Base-by-base conservation (phyloP, 2,888 invertebrate species). In the Tridacna crocea region DNA sequence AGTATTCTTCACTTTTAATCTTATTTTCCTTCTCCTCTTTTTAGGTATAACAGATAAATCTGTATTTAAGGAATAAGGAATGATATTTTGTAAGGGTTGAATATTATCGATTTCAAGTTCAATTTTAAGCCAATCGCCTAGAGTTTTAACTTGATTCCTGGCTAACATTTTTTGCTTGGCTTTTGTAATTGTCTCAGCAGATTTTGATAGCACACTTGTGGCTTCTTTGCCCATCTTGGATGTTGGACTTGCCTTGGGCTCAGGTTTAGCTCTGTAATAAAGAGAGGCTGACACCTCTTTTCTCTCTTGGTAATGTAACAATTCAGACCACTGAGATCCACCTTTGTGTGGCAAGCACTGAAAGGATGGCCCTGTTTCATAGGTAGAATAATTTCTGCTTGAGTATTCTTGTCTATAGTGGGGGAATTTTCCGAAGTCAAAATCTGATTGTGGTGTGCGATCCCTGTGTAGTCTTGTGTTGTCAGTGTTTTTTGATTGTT, bases 51-150 rank as follows among this genome's bases (percentile, higher is more conserved):
- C 61, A 24, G 84, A 76, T 27, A 87, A 72, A 51, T 84, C 84
- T 46, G 82, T 87, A 26, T 80, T 61, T 10, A 87, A 60, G 15
- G 76, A 46, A 58, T 82, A 87, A 13, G 84, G 87, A 61, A 87
- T 80, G 66, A 81, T 80, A 24, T 74, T 82, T 58, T 84, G 79
- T 60, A 87, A 76, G 6, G 82, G 87, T 51, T 77, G 60, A 58
- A 87, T 79, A 48, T 80, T 84, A 27, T 87, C 84, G 51, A 79
- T 82, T 65, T 87, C 87, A 47, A 87, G 74, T 72, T 87, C 87
- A 24, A 82, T 60, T 77, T 84, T 84, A 19, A 87, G 60, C 87
- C 87, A 87, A 22, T 87, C 87, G 46, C 79, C 87, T 27, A 87
- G 72, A 60, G 87, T 84, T 68, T 84, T 87, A 19, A 82, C 79